These are phyloP conservation scores for Drosophila engyochracea DNA, from an alignment of 2,888 invertebrate genomes.

Conservation along the genomic window DNA sequence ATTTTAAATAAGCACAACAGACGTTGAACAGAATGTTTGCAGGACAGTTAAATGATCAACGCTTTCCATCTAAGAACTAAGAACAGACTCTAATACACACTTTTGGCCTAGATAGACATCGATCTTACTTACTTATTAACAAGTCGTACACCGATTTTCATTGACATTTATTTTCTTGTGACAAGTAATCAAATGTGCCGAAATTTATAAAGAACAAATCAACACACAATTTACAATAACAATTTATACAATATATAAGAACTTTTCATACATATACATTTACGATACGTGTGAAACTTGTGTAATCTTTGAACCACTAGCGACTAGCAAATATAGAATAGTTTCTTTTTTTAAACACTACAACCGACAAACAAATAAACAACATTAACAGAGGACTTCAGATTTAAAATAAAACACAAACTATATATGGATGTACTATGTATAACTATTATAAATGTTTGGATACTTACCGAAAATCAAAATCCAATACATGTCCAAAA, in stretches of 20 bases:
- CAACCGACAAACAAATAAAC: conserved; percentile 34
- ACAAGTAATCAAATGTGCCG: conserved; percentile 71
- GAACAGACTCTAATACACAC: not conserved
- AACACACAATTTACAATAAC: conserved; percentile 76
- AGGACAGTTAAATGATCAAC: not conserved
- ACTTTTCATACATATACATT: conserved; percentile 59
- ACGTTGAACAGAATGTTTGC: not conserved
- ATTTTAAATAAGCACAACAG: not conserved
- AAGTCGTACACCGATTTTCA: conserved; percentile 49
- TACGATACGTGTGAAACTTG: conserved; percentile 45
- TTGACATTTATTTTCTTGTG: conserved; percentile 37
- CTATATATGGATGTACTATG: conserved; percentile 50
- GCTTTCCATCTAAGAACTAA: not conserved
- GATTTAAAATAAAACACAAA: conserved; percentile 37
- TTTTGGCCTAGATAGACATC: conserved; percentile 16
- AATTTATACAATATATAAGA: conserved; percentile 67
- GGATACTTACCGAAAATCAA: conserved; percentile 24
- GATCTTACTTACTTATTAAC: conserved; percentile 19
- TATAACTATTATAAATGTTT: conserved; percentile 50
- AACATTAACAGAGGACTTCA: conserved; percentile 51
- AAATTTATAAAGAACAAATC: conserved; percentile 54
- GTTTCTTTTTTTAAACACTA: conserved; percentile 42
- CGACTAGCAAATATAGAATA: conserved; percentile 41
- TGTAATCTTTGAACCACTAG: conserved; percentile 65
- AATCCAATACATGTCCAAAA: conserved; percentile 43